Conservation (phyloP, 2,113 vertebrate genomes). For the Chelonoidis abingdonii region DNA sequence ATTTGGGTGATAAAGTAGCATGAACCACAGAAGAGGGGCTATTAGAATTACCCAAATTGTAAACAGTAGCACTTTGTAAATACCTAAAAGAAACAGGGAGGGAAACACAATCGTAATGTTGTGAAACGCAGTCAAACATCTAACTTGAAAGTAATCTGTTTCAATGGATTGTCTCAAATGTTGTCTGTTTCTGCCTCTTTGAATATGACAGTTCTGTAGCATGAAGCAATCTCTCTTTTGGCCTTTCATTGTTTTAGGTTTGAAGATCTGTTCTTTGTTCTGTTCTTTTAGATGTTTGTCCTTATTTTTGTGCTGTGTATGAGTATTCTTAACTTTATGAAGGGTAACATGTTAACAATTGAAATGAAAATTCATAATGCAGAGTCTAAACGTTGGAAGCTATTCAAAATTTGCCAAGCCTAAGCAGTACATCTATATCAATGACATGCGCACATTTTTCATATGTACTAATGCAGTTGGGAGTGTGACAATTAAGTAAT, state of each 20-base stretch:
- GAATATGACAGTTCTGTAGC: constrained; percentile 13
- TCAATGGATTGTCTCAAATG: constrained; percentile 12
- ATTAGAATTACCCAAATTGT: neutral
- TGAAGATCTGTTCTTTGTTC: constrained; percentile 7
- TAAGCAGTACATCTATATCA: neutral
- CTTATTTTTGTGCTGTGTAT: constrained; percentile 16
- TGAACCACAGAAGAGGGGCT: neutral
- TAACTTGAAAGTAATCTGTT: neutral
- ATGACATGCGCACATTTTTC: neutral
- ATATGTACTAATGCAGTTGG: neutral
- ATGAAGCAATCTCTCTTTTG: constrained; percentile 16
- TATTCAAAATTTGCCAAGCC: neutral
- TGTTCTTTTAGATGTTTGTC: neutral
- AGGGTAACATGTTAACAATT: neutral
- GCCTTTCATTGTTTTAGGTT: constrained; percentile 28
- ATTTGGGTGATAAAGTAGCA: neutral
- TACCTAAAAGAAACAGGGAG: neutral
- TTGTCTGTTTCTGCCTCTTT: neutral
- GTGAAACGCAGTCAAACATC: neutral
- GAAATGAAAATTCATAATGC: neutral
- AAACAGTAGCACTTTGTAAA: neutral
- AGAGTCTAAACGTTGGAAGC: neutral
- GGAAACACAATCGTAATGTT: neutral
- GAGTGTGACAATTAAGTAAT: neutral
- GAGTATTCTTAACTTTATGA: neutral